A percentile compares a stretch with the other conserved stretches of the same genome.
phyloP scores from a whole-genome alignment of 1,140 invertebrate species.

The Wasmannia auropunctata region DNA sequence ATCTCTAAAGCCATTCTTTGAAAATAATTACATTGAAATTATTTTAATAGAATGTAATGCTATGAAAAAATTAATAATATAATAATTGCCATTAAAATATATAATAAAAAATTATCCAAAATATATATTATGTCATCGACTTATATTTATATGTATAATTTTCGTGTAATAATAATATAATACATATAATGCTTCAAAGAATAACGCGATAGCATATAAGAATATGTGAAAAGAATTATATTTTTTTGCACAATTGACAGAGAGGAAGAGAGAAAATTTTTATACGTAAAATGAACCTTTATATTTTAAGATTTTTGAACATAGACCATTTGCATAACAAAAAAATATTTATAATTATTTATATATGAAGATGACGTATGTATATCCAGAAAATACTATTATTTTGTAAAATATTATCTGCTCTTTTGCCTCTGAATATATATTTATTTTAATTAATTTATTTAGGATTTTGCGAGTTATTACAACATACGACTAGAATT shows the following conservation, averaged over 20 bases:
- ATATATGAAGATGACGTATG: too few species aligned
- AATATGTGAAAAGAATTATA: neutral
- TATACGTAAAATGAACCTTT: neutral
- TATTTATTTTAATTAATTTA: too few species aligned
- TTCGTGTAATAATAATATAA: neutral
- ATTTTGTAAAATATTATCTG: neutral
- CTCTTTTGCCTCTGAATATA: neutral
- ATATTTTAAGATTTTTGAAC: neutral
- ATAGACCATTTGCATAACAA: neutral
- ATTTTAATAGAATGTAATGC: neutral
- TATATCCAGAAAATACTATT: too few species aligned
- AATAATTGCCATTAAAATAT: neutral
- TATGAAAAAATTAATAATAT: neutral
- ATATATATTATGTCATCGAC: neutral
- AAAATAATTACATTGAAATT: neutral
- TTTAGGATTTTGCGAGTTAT: too few species aligned
- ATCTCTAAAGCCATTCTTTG: neutral
- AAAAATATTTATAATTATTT: conserved; percentile 13
- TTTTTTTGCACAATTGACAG: too few species aligned
- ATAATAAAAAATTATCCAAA: neutral
- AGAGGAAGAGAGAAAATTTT: neutral
- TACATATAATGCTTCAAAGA: neutral
- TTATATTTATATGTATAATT: too few species aligned
- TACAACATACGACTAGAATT: neutral
- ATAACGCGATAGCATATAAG: neutral